Evolutionary conservation across 2,888 invertebrate species (phyloP).

Genomic region (Philonicus albiceps): DNA sequence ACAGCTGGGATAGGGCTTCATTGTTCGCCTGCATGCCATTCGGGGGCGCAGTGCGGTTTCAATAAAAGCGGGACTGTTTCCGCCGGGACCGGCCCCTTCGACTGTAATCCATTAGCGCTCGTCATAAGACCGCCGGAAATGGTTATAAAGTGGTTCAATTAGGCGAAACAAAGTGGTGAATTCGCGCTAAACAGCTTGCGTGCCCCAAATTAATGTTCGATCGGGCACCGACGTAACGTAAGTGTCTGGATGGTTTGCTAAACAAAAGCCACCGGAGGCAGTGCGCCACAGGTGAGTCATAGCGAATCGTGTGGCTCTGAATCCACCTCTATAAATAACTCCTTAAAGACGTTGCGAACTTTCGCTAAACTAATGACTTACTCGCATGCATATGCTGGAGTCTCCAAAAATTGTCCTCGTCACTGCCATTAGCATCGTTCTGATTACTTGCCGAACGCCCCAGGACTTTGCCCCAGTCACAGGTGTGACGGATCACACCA

Average conservation of each 20-base stretch:
- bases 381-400: background rate
- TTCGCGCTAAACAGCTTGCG: constrained; percentile 19
- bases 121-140: constrained; percentile 23
- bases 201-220: constrained; percentile 32
- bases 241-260: background rate
- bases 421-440: background rate
- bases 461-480: background rate
- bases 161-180: constrained; percentile 35
- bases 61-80: constrained; percentile 2
- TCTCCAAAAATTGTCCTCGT: background rate
- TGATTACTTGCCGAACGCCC: background rate
- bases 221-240: background rate
- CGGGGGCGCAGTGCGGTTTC: background rate
- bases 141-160: constrained; percentile 42
- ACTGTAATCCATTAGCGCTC: constrained; percentile 31
- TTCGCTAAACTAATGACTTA: background rate
- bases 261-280: background rate
- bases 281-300: constrained; percentile 32
- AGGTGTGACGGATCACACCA: background rate
- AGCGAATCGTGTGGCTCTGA: background rate
- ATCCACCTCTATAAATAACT: background rate
- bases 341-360: background rate
- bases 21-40: constrained; percentile 6
- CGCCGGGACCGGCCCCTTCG: background rate
- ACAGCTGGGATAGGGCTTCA: constrained; percentile 19